Conservation (phyloP, 2,797 vertebrate species). For the Urocyon cinereoargenteus region DNA sequence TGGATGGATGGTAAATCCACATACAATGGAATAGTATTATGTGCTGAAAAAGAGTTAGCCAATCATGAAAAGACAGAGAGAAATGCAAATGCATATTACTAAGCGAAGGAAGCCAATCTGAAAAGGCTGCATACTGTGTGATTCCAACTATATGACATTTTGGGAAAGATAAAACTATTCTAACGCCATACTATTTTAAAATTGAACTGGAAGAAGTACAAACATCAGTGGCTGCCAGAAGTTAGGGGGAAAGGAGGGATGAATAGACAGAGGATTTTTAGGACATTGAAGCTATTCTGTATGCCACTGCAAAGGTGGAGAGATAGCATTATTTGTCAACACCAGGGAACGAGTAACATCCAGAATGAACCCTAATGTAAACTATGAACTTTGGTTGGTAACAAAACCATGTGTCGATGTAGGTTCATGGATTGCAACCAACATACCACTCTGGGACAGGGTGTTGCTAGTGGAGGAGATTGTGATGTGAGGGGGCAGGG, state of each 20-base stretch:
- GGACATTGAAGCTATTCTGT: neutral
- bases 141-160: neutral
- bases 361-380: neutral
- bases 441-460: neutral
- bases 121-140: neutral
- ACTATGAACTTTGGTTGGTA: neutral
- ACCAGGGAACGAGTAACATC: neutral
- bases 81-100: neutral
- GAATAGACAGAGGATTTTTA: neutral
- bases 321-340: neutral
- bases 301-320: neutral
- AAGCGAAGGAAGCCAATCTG: neutral
- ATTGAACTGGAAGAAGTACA: neutral
- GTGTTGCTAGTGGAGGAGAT: neutral
- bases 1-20: neutral
- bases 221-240: neutral
- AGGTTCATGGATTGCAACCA: neutral
- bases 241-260: neutral
- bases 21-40: neutral
- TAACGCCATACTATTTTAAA: neutral
- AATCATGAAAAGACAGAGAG: neutral
- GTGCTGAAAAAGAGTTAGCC: neutral
- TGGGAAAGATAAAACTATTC: neutral
- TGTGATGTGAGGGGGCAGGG: neutral
- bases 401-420: neutral